Base-by-base conservation (phyloP, 2,113 vertebrate species). In the Coptodon bakossiorum region DNA sequence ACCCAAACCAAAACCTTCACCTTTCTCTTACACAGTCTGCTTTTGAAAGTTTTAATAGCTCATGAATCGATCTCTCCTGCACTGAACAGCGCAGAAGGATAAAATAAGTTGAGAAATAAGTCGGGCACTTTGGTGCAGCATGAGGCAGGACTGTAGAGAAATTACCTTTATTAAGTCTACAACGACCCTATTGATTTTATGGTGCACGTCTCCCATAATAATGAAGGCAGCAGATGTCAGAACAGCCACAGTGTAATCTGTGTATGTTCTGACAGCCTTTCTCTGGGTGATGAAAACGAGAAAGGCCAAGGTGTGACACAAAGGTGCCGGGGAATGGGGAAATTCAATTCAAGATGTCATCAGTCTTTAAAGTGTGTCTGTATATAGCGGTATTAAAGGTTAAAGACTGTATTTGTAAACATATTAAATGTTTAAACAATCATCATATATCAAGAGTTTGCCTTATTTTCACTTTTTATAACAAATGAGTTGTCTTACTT, bases 161-260 rank as follows among this genome's bases (percentile, higher is more conserved):
- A 91, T 91, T 84, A 91, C 86, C 82, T 92, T 92, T 91, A 94
- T 93, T 92, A 89, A 92, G 88, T 93, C 90, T 87, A 92, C 87
- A 93, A 94, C 59, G 52, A 89, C 81, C 85, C 79, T 40, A 94
- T 95, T 73, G 93, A 94, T 94, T 94, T 93, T 71, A 66, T 85
- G 40, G 57, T 45, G 82, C 59, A 82, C 36, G 89, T 88, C 86
- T 87, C 82, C 86, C 85, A 86, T 89, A 82, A 79, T 91, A 90
- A 94, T 92, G 91, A 91, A 92, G 90, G 83, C 12, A 27, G 87
- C 14, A 34, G 79, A 87, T 87, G 90, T 93, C 92, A 86, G 16
- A 14, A 54, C 19, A 7, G 84, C 59, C 78, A 48, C 82, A 36
- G 71, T 53, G 86, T 78, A 88, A 90, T 89, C 66, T 52, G 31